Evolutionary conservation across 1,140 invertebrate genomes (phyloP).

Genomic region (Cryptotermes secundus): DNA sequence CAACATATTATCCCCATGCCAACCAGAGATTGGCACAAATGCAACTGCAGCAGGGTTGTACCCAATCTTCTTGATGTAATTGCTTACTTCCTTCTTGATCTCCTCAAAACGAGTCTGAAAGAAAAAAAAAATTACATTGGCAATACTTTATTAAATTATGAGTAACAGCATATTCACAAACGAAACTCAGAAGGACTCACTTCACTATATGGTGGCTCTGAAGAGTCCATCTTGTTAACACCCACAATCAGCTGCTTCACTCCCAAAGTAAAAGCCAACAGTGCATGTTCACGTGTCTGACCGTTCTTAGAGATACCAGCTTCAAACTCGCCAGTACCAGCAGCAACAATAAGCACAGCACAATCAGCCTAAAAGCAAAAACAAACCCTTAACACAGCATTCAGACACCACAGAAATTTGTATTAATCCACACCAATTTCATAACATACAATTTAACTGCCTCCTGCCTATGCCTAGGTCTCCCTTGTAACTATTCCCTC

Average conservation of each 20-base stretch:
- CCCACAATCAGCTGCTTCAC: constrained; percentile 98
- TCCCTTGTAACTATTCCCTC: no score
- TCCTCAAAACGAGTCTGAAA: constrained; percentile 82
- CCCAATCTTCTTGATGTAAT: constrained; percentile 96
- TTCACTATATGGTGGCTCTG: constrained; percentile 93
- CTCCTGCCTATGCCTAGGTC: no score
- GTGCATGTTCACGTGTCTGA: constrained; percentile 92
- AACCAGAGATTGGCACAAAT: constrained; percentile 98
- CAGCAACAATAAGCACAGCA: constrained; percentile 92
- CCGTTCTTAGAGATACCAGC: constrained; percentile 95
- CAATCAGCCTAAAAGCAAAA: constrained; percentile 81
- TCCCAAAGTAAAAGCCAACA: constrained; percentile 95
- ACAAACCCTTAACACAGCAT: background rate
- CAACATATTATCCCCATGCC: constrained; percentile 98
- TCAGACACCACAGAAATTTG: background rate
- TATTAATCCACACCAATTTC: background rate
- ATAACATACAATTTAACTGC: background rate
- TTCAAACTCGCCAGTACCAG: constrained; percentile 92
- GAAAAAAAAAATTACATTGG: constrained; percentile 22
- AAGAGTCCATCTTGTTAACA: constrained; percentile 99
- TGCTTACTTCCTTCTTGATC: constrained; percentile 94
- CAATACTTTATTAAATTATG: no score
- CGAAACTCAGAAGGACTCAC: constrained; percentile 47
- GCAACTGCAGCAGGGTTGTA: constrained; percentile 95
- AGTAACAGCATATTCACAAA: no score